Evolutionary conservation across 1,140 invertebrate species (phyloP).

Genomic region (Rhynchophorus ferrugineus): DNA sequence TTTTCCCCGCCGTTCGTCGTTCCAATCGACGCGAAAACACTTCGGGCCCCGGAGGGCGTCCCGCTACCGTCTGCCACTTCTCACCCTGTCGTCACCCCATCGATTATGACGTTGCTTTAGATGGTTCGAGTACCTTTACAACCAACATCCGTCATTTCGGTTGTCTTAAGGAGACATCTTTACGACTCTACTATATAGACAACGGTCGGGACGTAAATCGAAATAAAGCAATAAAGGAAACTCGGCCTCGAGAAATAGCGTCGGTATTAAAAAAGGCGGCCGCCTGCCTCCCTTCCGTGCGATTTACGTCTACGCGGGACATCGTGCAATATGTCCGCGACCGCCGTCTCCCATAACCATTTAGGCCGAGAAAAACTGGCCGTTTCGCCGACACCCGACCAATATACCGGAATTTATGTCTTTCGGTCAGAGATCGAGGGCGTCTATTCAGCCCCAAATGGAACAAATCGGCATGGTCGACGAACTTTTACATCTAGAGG

Average conservation of each 20-base stretch:
- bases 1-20: background rate
- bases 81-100: background rate
- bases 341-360: conserved; percentile 18
- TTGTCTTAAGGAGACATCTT: too few species aligned
- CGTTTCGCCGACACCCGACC: conserved; percentile 13
- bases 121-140: too few species aligned
- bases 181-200: too few species aligned
- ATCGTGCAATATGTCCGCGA: conserved; percentile 17
- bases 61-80: too few species aligned
- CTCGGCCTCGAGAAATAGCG: background rate
- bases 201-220: too few species aligned
- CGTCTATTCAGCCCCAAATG: conserved; percentile 4
- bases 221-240: background rate
- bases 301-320: conserved; percentile 15
- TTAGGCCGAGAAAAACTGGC: conserved; percentile 19
- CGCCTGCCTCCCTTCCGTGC: background rate
- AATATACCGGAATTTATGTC: conserved; percentile 16
- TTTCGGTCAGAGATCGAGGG: conserved; percentile 5
- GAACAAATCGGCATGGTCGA: background rate
- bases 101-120: background rate
- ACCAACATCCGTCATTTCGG: too few species aligned
- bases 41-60: too few species aligned
- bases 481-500: background rate
- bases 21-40: background rate
- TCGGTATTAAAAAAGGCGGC: background rate